Evolutionary conservation across 1,140 invertebrate genomes (phyloP).

Genomic region (Protaetia brevitarsis): DNA sequence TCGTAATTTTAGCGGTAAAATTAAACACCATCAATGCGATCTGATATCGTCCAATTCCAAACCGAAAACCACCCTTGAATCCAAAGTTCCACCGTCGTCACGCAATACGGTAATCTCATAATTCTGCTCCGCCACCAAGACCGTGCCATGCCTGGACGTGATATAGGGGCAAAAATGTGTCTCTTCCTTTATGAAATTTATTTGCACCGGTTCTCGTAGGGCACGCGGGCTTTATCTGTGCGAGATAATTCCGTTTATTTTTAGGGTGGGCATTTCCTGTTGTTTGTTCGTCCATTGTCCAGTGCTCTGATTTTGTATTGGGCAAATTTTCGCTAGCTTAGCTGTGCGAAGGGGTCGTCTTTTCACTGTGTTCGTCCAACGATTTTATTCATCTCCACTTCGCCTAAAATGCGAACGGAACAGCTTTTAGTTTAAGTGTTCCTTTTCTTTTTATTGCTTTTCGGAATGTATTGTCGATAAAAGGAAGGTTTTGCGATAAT

Average conservation of each 20-base stretch:
- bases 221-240: neutral
- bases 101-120: slow-evolving; percentile 15
- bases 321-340: neutral
- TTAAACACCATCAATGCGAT: slow-evolving; percentile 2
- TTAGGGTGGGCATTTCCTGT: neutral
- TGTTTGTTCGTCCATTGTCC: slow-evolving; percentile 4
- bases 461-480: neutral
- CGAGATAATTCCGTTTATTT: slow-evolving; percentile 8
- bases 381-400: neutral
- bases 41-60: neutral
- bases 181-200: slow-evolving; percentile 7
- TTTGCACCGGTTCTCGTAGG: neutral
- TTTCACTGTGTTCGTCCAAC: neutral
- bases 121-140: neutral
- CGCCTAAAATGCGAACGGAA: neutral
- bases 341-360: neutral
- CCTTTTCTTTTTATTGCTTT: slow-evolving; percentile 11
- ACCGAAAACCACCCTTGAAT: neutral
- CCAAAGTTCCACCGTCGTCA: neutral
- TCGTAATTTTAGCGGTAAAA: slow-evolving; percentile 8
- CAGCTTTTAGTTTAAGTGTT: slow-evolving; percentile 7
- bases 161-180: slow-evolving; percentile 13
- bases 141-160: neutral
- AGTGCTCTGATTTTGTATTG: neutral
- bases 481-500: slow-evolving; percentile 4